Conservation (phyloP, 2,797 vertebrate genomes). For the Pipistrellus nathusii region DNA sequence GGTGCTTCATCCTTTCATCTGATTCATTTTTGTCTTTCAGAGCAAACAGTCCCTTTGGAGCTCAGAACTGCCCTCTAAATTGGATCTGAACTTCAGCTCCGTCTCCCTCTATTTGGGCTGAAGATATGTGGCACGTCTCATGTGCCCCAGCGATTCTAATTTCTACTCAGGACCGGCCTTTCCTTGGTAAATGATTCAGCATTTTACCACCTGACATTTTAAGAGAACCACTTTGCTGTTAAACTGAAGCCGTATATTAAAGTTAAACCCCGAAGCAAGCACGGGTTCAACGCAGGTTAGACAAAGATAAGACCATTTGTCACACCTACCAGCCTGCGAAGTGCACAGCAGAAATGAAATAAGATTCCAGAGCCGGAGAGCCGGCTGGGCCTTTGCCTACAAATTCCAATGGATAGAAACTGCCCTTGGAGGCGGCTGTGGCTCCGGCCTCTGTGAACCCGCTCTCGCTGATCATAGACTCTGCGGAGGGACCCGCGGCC, state of each 20-base stretch:
- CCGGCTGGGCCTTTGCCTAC: not conserved
- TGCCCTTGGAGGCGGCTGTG: too few relatives aligned
- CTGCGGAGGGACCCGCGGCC: not conserved
- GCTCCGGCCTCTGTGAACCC: not conserved
- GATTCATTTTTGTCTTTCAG: constrained; percentile 64
- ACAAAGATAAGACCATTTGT: constrained; percentile 76
- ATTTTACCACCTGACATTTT: constrained; percentile 77
- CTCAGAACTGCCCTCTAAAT: constrained; percentile 60
- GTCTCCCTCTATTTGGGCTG: constrained; percentile 55
- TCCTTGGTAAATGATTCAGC: constrained; percentile 76
- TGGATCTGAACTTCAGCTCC: constrained; percentile 44
- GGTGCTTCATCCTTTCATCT: constrained; percentile 22
- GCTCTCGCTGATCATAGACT: not conserved
- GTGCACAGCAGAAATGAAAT: constrained; percentile 41
- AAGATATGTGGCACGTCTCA: constrained; percentile 39
- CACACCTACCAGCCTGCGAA: constrained; percentile 27
- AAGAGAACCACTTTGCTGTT: constrained; percentile 73
- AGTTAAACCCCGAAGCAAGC: constrained; percentile 69
- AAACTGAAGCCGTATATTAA: constrained; percentile 73
- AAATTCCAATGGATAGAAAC: not conserved
- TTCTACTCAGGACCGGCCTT: constrained; percentile 58
- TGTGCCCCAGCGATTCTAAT: constrained; percentile 47
- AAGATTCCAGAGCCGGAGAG: not conserved
- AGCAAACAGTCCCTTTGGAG: constrained; percentile 10
- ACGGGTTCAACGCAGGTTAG: constrained; percentile 77